Evolutionary conservation across 2,113 vertebrate genomes (phyloP).

Genomic region (Passer domesticus): DNA sequence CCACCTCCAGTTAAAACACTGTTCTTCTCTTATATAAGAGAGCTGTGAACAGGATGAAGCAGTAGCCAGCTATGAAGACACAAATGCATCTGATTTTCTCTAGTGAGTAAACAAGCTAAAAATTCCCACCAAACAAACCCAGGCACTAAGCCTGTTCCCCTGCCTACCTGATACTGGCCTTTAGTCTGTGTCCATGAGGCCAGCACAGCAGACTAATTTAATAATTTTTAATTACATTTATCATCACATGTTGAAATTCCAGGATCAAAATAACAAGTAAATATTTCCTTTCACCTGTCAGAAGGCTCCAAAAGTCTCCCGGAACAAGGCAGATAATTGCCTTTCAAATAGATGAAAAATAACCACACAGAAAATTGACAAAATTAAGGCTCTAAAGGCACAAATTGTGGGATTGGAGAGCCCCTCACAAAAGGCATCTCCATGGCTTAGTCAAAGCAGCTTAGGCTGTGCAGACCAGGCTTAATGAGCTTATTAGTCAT

Average conservation of each 20-base stretch:
- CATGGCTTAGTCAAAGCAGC: slow-evolving; percentile 6
- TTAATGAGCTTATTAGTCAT: slow-evolving; percentile 40
- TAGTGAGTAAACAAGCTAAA: background rate
- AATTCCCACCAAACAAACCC: background rate
- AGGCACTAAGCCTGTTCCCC: background rate
- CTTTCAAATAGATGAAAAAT: background rate
- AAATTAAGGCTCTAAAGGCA: background rate
- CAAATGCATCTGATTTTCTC: background rate
- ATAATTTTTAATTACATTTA: background rate
- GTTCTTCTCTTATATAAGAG: background rate
- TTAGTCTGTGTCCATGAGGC: background rate
- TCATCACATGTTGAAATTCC: background rate
- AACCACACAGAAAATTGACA: background rate
- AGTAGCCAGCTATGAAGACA: background rate
- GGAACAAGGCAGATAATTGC: background rate
- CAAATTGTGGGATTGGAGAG: background rate
- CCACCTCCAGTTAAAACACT: background rate
- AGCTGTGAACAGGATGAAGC: background rate
- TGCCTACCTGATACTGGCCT: background rate
- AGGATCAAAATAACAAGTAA: background rate
- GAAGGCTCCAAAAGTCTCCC: background rate
- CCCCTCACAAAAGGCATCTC: background rate
- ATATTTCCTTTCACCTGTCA: background rate
- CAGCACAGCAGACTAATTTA: background rate
- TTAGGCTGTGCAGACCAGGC: background rate